phyloP scores from a whole-genome alignment of 2,797 vertebrate species.

The Prionace glauca region DNA sequence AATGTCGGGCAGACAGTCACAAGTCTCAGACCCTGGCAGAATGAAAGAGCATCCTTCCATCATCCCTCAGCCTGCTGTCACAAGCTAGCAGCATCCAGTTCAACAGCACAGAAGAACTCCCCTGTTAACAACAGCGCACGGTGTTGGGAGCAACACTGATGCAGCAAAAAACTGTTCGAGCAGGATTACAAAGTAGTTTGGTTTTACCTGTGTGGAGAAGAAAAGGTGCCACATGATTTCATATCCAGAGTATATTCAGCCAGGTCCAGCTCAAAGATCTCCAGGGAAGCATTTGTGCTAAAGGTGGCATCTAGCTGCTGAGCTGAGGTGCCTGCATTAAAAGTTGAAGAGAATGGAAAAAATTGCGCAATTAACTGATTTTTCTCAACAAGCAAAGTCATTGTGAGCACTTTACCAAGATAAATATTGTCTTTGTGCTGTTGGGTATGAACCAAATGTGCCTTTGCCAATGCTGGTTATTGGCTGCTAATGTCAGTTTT shows the following conservation, averaged over 20 bases:
- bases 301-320: slow-evolving; percentile 95
- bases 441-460: neutral
- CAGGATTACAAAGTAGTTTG: neutral
- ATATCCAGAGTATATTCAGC: slow-evolving; percentile 79
- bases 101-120: neutral
- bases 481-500: neutral
- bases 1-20: neutral
- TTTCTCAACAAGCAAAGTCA: neutral
- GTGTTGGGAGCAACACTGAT: neutral
- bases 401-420: too few species aligned
- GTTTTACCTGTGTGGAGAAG: slow-evolving; percentile 77
- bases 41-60: neutral
- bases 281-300: slow-evolving; percentile 86
- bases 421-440: neutral
- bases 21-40: neutral
- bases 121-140: neutral
- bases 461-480: neutral
- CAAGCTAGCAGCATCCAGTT: neutral
- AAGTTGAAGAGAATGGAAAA: neutral
- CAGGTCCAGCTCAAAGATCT: slow-evolving; percentile 90
- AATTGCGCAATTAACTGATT: neutral
- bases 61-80: neutral
- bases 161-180: neutral
- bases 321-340: slow-evolving; percentile 80
- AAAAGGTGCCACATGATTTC: slow-evolving; percentile 81